Conservation (phyloP, 2,888 invertebrate species). For the Limnephilus marmoratus region DNA sequence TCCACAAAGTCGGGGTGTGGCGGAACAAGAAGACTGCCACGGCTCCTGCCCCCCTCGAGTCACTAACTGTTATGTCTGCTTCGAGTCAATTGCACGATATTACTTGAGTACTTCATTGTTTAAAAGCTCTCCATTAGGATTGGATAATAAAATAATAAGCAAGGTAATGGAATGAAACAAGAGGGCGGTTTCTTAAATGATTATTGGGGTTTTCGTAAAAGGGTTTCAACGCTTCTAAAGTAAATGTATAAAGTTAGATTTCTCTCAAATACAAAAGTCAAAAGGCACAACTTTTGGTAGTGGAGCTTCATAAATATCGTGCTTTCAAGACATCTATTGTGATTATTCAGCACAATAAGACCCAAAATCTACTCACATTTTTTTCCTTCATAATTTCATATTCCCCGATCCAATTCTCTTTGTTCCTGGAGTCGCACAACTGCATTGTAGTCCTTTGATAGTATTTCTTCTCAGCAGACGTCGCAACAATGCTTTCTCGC, state of each 20-base stretch:
- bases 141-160: neutral
- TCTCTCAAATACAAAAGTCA: neutral
- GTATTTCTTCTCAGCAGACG: slow-evolving; percentile 45
- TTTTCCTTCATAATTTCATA: slow-evolving; percentile 31
- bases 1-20: slow-evolving; percentile 1
- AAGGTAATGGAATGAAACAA: neutral
- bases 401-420: slow-evolving; percentile 50
- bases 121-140: slow-evolving; percentile 17
- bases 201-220: neutral
- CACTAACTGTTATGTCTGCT: neutral
- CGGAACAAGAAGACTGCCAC: neutral
- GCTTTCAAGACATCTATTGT: neutral
- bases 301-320: neutral
- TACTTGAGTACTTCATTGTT: slow-evolving; percentile 2
- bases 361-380: slow-evolving; percentile 2
- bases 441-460: slow-evolving; percentile 42
- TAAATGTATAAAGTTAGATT: no score
- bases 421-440: slow-evolving; percentile 49
- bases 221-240: neutral
- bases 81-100: neutral
- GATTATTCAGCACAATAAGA: slow-evolving; percentile 7
- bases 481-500: slow-evolving; percentile 48
- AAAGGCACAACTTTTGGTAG: neutral
- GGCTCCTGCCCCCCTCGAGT: neutral
- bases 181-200: neutral